A percentile compares a stretch with the other conserved stretches of the same genome.
Evolutionary conservation across 2,888 invertebrate species (phyloP).

Genomic region (Netelia melanura): DNA sequence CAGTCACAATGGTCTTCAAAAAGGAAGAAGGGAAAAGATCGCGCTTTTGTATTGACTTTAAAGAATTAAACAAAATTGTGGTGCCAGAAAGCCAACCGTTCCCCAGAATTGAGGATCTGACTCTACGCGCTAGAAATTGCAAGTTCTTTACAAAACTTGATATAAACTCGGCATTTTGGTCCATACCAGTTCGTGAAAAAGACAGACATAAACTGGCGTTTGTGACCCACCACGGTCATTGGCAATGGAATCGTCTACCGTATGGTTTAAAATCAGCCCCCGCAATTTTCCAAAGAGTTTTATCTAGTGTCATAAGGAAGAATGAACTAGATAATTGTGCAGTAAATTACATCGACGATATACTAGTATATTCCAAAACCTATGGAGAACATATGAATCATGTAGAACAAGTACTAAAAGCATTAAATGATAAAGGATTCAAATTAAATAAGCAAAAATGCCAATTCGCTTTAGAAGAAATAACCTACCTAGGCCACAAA

Average conservation of each 20-base stretch:
- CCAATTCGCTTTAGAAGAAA: slow-evolving; percentile 27
- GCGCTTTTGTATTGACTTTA: slow-evolving; percentile 75
- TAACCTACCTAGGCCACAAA: slow-evolving; percentile 47
- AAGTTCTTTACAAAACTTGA: slow-evolving; percentile 61
- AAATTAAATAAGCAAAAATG: slow-evolving; percentile 53
- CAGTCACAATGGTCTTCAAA: slow-evolving; percentile 65
- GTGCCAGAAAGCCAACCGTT: slow-evolving; percentile 64
- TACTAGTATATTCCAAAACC: slow-evolving; percentile 43
- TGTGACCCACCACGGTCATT: slow-evolving; percentile 70
- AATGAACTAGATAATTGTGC: slow-evolving; percentile 63
- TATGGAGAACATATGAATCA: slow-evolving; percentile 66
- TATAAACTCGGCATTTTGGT: slow-evolving; percentile 65
- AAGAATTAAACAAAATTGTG: slow-evolving; percentile 71
- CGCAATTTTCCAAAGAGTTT: slow-evolving; percentile 70
- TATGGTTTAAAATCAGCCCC: slow-evolving; percentile 71
- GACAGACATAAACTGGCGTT: slow-evolving; percentile 71
- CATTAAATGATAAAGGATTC: slow-evolving; percentile 38
- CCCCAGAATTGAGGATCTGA: slow-evolving; percentile 62
- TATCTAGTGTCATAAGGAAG: slow-evolving; percentile 62
- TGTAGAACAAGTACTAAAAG: slow-evolving; percentile 47
- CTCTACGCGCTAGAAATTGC: slow-evolving; percentile 57
- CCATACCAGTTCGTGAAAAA: slow-evolving; percentile 59
- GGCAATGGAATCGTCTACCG: slow-evolving; percentile 69
- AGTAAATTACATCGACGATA: slow-evolving; percentile 71
- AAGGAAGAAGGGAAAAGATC: slow-evolving; percentile 71